These are phyloP conservation scores for Acanthisitta chloris DNA, from an alignment of 2,113 vertebrate species.

Conservation along the genomic window DNA sequence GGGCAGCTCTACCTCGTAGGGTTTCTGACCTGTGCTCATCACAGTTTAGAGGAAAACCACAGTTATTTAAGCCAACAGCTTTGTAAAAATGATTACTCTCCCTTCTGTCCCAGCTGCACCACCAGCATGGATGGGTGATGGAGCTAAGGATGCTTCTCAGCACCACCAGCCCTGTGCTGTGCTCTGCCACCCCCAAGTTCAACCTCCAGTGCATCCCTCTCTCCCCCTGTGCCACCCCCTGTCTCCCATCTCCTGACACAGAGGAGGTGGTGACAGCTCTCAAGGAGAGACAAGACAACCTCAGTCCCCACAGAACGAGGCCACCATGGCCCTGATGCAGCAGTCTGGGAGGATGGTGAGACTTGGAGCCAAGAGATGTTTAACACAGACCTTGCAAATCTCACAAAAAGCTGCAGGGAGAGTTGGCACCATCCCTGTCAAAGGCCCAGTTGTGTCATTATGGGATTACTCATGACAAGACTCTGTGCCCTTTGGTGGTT, in stretches of 20 bases:
- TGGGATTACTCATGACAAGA: accelerated
- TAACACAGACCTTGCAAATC: background rate
- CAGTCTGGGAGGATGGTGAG: accelerated
- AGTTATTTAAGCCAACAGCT: background rate
- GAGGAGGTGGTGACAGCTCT: background rate
- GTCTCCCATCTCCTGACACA: background rate
- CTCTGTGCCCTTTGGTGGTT: accelerated
- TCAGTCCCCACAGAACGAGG: accelerated
- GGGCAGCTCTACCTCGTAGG: background rate
- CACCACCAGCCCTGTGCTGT: accelerated
- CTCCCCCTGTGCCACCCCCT: background rate
- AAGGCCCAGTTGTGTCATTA: accelerated
- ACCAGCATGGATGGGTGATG: background rate
- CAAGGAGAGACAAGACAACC: background rate
- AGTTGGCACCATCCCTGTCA: background rate
- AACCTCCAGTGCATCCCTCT: accelerated
- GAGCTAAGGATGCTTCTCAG: background rate
- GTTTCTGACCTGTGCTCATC: conserved; percentile 5
- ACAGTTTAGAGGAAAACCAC: background rate
- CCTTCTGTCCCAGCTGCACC: background rate
- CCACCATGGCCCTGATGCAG: accelerated
- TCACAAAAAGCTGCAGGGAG: background rate
- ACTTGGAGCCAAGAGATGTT: background rate
- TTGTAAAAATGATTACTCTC: background rate
- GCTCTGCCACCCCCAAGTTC: background rate